Base-by-base conservation (phyloP, 2,888 invertebrate genomes). In the Julus scandinavius region DNA sequence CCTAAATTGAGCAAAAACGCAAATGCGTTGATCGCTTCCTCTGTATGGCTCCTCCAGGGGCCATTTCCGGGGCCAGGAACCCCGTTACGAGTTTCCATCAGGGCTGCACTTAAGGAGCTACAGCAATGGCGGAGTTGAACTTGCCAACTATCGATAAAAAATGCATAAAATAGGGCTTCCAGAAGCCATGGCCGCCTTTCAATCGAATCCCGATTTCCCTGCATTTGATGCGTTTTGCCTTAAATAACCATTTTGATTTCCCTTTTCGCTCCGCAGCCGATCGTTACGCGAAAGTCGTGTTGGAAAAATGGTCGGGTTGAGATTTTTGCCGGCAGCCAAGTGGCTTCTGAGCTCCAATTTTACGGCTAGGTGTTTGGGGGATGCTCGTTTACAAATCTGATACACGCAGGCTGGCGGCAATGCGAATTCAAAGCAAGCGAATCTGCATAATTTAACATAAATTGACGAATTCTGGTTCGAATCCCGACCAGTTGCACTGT, bases 21-120 rank as follows among this genome's bases (percentile, higher is more conserved):
- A 72, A 72, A 72, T 72, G 72, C 72, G 72, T 20, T 72, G 72
- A 72, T 72, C 72, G 20, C 20, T 72, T 72, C 72, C 20, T 5
- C n/a, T 0, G 72, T n/a, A 72, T 72, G 72, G 72, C 72, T 72
- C 72, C 72, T 72, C 72, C 72, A 72, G 72, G 72, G 72, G 72
- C 72, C 72, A 72, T 72, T 72, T 72, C 72, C 20, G 72, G 72
- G 72, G 72, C 72, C 72, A 72, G 72, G 72, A 72, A 72, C 72
- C 72, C 72, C 29, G 72, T 72, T 29, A 72, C 72, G 72, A n/a
- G 72, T 72, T 72, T 72, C 72, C 72, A 72, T 72, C 72, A 6
- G 72, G 72, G 20, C 72, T 7, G 72, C 72, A 72, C 72, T 72
- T 72, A 72, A 72, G 29, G 29, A 20, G 72, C n/a, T 72, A 29